Evolutionary conservation across 2,797 vertebrate genomes (phyloP), one percentile per base, ranked within the genome.

Genomic region (Pampus argenteus): DNA sequence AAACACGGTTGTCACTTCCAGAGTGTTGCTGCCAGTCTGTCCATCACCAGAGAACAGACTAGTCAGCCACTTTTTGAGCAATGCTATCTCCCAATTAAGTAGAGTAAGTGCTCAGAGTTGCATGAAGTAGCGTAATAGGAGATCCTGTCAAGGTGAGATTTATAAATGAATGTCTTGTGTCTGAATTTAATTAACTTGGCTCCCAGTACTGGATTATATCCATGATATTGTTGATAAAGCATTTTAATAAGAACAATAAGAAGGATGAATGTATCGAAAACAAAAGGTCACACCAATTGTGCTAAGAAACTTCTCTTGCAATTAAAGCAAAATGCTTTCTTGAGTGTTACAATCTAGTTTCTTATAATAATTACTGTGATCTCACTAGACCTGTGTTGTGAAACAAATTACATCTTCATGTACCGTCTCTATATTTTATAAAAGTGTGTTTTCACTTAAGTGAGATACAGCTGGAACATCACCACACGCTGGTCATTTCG

Each of bases 341-440:
- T 47, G 9, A 49, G 59, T 70, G 54, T 25, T 28, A 38, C 15
- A 40, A 45, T 40, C 17, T 10, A 29, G 28, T 31, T 34, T 45
- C 29, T 9, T 22, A 25, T 42, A 15, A n/a, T 57, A 1, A 3
- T 71, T 8, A 26, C 28, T 64, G 6, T 63, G 48, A 48, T 63
- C 10, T 23, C 38, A 59, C 14, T 25, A 14, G 9, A 66, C 26
- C 38, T 38, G 3, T 4, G 22, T 38, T 13, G 25, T 49, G 22
- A 48, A 45, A 74, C 44, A 42, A 44, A 49, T 13, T 5, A 6
- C 18, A 63, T 66, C 26, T 71, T 55, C 40, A 70, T 23, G 20
- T 17, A 13, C 42, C 50, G n/a, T n/a, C 40, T 84, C 34, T 11
- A 57, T 77, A 63, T 77, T 67, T 79, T 6, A 80, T 76, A 18